A percentile compares a stretch with the other conserved stretches of the same genome.
Conservation (phyloP, 2,888 invertebrate genomes). For the Nephrotoma flavescens region DNA sequence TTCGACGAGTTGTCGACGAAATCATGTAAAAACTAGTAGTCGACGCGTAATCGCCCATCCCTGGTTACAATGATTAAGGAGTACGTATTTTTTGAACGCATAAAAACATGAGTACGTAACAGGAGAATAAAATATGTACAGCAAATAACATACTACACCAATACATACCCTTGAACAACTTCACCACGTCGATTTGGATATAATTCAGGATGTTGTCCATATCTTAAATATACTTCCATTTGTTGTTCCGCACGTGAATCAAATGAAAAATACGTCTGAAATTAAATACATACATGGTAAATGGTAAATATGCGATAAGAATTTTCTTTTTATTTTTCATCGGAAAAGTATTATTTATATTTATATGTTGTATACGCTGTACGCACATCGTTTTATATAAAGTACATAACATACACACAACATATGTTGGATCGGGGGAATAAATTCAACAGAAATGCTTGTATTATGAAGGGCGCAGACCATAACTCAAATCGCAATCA, state of each 20-base stretch:
- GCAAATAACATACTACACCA: background rate
- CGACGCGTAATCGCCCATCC: too few species aligned
- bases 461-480: background rate
- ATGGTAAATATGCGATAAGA: background rate
- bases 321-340: background rate
- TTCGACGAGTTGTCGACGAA: too few species aligned
- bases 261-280: slow-evolving; percentile 60
- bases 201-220: slow-evolving; percentile 86
- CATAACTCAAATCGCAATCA: background rate
- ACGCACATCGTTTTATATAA: background rate
- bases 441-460: background rate
- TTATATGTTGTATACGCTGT: background rate
- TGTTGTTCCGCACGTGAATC: slow-evolving; percentile 81
- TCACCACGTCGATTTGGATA: slow-evolving; percentile 83
- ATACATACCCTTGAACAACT: slow-evolving; percentile 66
- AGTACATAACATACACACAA: background rate
- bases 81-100: background rate
- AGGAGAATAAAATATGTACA: background rate
- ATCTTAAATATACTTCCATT: slow-evolving; percentile 75
- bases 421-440: background rate
- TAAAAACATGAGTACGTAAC: background rate
- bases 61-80: too few species aligned
- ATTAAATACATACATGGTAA: slow-evolving; percentile 4
- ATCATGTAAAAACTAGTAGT: too few species aligned
- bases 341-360: background rate